phyloP scores from a whole-genome alignment of 1,140 invertebrate genomes.

The Bombyx mori region DNA sequence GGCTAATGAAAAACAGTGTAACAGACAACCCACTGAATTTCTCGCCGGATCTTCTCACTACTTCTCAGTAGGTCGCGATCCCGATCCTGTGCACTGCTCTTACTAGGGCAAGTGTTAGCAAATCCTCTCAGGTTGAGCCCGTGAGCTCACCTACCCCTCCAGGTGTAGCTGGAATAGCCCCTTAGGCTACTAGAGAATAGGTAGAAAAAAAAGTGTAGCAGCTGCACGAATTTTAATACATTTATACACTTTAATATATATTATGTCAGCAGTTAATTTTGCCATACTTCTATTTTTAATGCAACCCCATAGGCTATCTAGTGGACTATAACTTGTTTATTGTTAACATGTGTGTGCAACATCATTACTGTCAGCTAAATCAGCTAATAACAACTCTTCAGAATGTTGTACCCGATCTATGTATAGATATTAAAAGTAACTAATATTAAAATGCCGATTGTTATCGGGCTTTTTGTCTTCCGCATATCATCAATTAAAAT shows the following conservation, averaged over 20 bases:
- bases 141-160: too few species aligned
- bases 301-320: not conserved
- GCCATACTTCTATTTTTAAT: not conserved
- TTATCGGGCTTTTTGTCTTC: constrained; percentile 57
- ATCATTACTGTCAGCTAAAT: constrained; percentile 2
- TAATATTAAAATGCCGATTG: constrained; percentile 32
- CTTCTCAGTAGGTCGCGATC: too few species aligned
- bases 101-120: too few species aligned
- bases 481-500: constrained; percentile 68
- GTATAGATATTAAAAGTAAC: constrained; percentile 22
- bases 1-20: not conserved
- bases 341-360: not conserved
- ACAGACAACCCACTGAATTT: not conserved
- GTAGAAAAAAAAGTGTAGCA: too few species aligned
- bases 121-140: too few species aligned
- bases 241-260: not conserved
- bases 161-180: too few species aligned
- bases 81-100: too few species aligned
- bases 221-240: too few species aligned
- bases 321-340: not conserved
- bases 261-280: not conserved
- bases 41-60: too few species aligned
- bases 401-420: constrained; percentile 16
- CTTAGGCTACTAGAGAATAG: too few species aligned
- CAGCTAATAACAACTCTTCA: not conserved